phyloP scores from a whole-genome alignment of 2,888 invertebrate species.

The Pinctada fucata region DNA sequence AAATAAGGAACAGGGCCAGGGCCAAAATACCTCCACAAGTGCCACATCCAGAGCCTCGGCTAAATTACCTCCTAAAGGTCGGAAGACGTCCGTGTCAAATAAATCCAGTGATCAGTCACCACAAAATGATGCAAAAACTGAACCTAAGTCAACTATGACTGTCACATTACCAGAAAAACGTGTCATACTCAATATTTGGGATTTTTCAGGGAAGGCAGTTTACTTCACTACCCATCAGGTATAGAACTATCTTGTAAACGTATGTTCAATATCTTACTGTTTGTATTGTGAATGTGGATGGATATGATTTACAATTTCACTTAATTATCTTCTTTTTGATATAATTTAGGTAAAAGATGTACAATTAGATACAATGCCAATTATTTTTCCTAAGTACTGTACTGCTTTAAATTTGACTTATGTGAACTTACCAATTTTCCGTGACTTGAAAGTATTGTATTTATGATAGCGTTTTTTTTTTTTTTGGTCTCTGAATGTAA shows the following conservation, averaged over 20 bases:
- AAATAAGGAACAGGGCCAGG: constrained; percentile 34
- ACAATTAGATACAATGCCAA: too few relatives aligned
- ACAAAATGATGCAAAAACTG: not conserved
- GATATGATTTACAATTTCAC: too few relatives aligned
- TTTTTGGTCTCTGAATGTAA: too few relatives aligned
- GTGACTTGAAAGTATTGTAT: too few relatives aligned
- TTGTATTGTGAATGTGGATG: too few relatives aligned
- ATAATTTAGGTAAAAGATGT: too few relatives aligned
- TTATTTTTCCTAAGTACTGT: too few relatives aligned
- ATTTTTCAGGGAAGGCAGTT: constrained; percentile 74
- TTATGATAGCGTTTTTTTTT: too few relatives aligned
- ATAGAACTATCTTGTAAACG: not conserved
- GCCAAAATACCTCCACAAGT: constrained; percentile 4
- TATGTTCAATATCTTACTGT: too few relatives aligned
- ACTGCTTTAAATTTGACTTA: too few relatives aligned
- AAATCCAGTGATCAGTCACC: not conserved
- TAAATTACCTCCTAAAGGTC: not conserved
- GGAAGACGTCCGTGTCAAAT: not conserved
- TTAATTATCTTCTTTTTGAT: too few relatives aligned
- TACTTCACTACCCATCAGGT: constrained; percentile 75
- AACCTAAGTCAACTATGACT: not conserved
- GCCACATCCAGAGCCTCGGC: not conserved
- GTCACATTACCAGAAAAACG: constrained; percentile 36
- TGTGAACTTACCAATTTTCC: too few relatives aligned
- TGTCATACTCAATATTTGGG: constrained; percentile 73